Base-by-base conservation (phyloP, 2,113 vertebrate species). In the Semnornis frantzii region DNA sequence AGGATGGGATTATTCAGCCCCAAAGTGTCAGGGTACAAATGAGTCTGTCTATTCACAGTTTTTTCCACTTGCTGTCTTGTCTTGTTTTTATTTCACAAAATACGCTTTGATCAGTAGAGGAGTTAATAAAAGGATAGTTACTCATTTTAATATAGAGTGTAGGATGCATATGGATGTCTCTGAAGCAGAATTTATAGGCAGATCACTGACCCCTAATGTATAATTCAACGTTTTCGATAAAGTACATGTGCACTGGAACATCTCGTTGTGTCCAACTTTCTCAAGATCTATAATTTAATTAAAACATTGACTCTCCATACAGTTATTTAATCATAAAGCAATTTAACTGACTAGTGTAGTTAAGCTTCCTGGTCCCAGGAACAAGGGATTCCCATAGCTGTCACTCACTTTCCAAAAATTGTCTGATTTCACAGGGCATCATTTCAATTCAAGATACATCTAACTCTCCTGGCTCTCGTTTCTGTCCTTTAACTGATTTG, bases 331-430 rank as follows among this genome's bases (percentile, higher is more conserved):
- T 81, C 65, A 69, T 34, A 75, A 68, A 65, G 15, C 9, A 19
- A 44, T 74, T 69, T 77, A 72, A 68, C 23, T 60, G 65, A 78
- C 48, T 28, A 54, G 20, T 62, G 34, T 19, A 75, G 25, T 62
- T 65, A 58, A 55, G 37, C n/a, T 62, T 78, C n/a, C n/a, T 93
- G 66, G 74, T 77, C 28, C 42, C 93, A 94, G 85, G 71, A 96
- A 33, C 65, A 69, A 89, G 78, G 65, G 74, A 80, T 82, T 79
- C 11, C 74, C 70, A 66, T 89, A 55, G 50, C 85, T 90, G 70
- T 82, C 62, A 72, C 27, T 93, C 42, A 64, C 58, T 93, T 54
- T 71, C 59, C 37, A 54, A 42, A 93, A 55, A 33, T 42, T 85
- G 16, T 82, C 77, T 90, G 37, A 84, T 84, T 87, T 28, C 48